Conservation (phyloP, 2,888 invertebrate genomes). For the Amphipyra tragopoginis region DNA sequence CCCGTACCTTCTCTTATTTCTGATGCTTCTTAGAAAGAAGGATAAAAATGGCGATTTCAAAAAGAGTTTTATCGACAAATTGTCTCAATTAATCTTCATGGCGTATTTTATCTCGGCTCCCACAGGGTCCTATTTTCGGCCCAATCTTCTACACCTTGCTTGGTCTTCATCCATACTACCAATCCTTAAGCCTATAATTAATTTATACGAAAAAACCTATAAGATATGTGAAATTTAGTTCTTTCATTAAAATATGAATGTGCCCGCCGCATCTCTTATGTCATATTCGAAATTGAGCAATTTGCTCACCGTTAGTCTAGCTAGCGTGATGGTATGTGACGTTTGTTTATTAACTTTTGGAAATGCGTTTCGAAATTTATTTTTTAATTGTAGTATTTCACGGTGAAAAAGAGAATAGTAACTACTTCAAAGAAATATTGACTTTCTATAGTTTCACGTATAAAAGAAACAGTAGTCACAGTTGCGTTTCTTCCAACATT, state of each 20-base stretch:
- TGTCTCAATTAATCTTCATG: too few species aligned
- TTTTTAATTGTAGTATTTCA: neutral
- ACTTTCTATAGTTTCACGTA: neutral
- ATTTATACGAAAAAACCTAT: too few species aligned
- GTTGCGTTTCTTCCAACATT: neutral
- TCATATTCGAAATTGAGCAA: slow-evolving; percentile 48
- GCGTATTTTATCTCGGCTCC: too few species aligned
- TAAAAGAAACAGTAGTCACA: neutral
- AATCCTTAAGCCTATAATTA: too few species aligned
- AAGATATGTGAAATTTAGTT: too few species aligned
- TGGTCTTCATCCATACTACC: too few species aligned
- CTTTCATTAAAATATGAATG: neutral
- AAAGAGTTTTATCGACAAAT: too few species aligned
- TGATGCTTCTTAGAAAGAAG: too few species aligned
- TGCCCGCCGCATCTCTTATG: slow-evolving; percentile 34
- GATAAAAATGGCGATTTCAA: too few species aligned
- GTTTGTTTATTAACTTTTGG: slow-evolving; percentile 23
- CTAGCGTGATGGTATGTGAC: slow-evolving; percentile 38
- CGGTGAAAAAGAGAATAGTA: neutral
- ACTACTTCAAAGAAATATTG: neutral
- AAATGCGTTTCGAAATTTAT: slow-evolving; percentile 43
- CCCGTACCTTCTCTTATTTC: too few species aligned
- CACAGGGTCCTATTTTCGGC: too few species aligned
- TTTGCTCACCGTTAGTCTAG: slow-evolving; percentile 21
- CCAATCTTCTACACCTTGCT: too few species aligned